Percentiles rank a stretch among this genome's conserved stretches.
Evolutionary conservation across 2,888 invertebrate species (phyloP).

Genomic region (Dorcus parallelipipedus): DNA sequence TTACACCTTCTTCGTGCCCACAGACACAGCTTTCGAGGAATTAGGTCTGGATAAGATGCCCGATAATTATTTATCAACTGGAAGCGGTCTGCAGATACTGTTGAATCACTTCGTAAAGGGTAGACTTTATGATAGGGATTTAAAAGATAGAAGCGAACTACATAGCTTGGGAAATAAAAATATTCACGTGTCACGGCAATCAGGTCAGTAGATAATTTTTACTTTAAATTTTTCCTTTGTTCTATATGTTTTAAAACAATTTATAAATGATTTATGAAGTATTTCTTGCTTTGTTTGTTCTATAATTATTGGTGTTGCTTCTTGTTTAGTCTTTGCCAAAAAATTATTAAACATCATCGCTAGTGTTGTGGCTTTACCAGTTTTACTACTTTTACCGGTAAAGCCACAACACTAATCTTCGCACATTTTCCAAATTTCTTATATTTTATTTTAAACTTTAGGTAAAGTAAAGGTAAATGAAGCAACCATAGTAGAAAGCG

Average conservation of each 20-base stretch:
- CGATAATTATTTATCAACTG: conserved; percentile 56
- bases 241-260: too few relatives aligned
- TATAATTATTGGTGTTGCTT: too few relatives aligned
- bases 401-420: too few relatives aligned
- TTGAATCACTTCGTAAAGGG: conserved; percentile 62
- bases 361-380: too few relatives aligned
- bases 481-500: conserved; percentile 58
- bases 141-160: conserved; percentile 54
- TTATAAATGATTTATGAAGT: too few relatives aligned
- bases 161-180: conserved; percentile 57
- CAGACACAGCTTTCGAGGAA: conserved; percentile 62
- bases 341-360: too few relatives aligned
- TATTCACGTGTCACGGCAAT: conserved; percentile 51
- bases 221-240: too few relatives aligned
- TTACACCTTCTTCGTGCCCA: conserved; percentile 69
- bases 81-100: conserved; percentile 57
- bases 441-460: conserved; percentile 23
- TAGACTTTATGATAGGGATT: conserved; percentile 58
- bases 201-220: conserved; percentile 36
- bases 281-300: too few relatives aligned
- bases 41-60: conserved; percentile 58
- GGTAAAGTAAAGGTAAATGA: conserved; percentile 56
- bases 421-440: neutral
- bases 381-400: too few relatives aligned
- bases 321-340: too few relatives aligned